Base-by-base conservation (phyloP, 1,140 invertebrate genomes). In the Papilio xuthus region DNA sequence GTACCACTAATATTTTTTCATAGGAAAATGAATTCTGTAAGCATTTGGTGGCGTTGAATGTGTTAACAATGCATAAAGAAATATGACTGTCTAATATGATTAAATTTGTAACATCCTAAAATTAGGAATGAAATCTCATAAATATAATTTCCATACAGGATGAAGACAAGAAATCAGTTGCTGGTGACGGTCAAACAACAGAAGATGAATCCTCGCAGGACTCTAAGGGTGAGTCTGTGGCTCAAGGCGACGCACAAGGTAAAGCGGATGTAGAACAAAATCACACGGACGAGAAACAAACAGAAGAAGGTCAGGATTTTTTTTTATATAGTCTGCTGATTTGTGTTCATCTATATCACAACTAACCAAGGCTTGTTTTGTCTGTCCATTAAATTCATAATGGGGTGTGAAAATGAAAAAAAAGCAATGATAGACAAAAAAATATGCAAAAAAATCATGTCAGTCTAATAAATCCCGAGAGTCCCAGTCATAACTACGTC, bases 141-240 rank as follows among this genome's bases (percentile, higher is more conserved):
- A 63, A 78, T 71, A 60, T 56, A 60, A 37, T 44, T 37, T 80
- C 76, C 23, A 73, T 71, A 44, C 85, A 94, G 93, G 94, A 94
- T 92, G 93, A 94, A 88, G 92, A 93, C 83, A 94, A 94, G 88
- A 94, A 94, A 82, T 92, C 90, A 7, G 88, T 86, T 10, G 86
- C 89, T 32, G 92, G 90, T 7, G 94, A 94, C 23, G 91, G 93
- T 20, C 91, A 94, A 60, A 93, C 93, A 18, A 94, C 94, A 77
- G 94, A 94, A 86, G 94, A 94, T 78, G 94, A 94, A 79, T 94
- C 94, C n/a, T 94, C 93, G n/a, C 93, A 94, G 87, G 94, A 94
- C 87, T 94, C 94, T 20, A 94, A 94, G 89, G 91, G 91, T 92
- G 93, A 94, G 89, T 93, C 85, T 75, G 85, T 83, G 80, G 67